Conservation (phyloP, 2,113 vertebrate genomes). For the Pseudorhombus dupliciocellatus region DNA sequence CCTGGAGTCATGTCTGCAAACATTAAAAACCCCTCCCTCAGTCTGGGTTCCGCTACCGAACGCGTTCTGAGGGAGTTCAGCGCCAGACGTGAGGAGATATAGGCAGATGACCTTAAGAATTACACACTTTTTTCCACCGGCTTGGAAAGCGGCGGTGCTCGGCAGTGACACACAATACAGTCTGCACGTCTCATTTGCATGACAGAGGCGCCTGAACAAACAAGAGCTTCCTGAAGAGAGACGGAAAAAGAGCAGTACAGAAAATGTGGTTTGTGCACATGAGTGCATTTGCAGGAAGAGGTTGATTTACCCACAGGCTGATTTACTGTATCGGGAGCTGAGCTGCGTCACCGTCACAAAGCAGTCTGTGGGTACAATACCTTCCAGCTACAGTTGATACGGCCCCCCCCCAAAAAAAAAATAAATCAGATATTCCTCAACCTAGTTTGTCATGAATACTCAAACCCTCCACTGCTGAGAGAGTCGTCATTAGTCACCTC, state of each 20-base stretch:
- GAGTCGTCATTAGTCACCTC: constrained; percentile 48
- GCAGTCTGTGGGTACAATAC: background rate
- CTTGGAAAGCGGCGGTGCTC: constrained; percentile 67
- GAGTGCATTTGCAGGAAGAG: constrained; percentile 25
- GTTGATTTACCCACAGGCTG: constrained; percentile 52
- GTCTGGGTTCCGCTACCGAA: constrained; percentile 46
- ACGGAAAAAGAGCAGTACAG: constrained; percentile 75
- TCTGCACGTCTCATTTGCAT: constrained; percentile 63
- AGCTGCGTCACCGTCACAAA: constrained; percentile 48
- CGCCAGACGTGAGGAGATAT: constrained; percentile 57
- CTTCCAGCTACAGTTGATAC: background rate
- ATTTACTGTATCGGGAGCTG: constrained; percentile 45
- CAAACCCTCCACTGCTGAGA: constrained; percentile 22
- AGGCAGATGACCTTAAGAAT: constrained; percentile 78
- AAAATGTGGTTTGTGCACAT: constrained; percentile 68
- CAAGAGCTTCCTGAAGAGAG: constrained; percentile 78
- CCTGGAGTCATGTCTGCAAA: constrained; percentile 73
- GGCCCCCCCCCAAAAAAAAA: no score
- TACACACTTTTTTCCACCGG: constrained; percentile 64
- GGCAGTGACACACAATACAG: constrained; percentile 25
- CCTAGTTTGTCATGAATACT: constrained; percentile 26
- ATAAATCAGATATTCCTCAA: constrained; percentile 10
- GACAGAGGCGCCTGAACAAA: constrained; percentile 43
- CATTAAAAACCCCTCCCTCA: constrained; percentile 50
- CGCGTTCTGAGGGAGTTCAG: constrained; percentile 61